phyloP scores from a whole-genome alignment of 2,888 invertebrate species.

The Petrolisthes cinctipes region DNA sequence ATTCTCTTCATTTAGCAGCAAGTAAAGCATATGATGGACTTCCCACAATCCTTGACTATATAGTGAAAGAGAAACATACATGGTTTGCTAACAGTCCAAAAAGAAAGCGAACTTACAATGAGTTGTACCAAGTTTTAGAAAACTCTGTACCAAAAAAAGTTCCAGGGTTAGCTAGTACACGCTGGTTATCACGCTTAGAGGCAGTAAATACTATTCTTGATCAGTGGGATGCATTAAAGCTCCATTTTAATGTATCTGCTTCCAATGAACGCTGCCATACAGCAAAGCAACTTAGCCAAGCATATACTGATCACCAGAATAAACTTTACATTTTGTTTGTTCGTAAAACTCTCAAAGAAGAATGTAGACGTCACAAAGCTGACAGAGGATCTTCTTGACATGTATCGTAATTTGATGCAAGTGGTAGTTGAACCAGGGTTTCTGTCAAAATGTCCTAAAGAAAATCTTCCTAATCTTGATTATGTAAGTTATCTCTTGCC shows the following conservation, averaged over 20 bases:
- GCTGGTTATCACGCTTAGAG: conserved; percentile 41
- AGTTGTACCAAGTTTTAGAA: conserved; percentile 17
- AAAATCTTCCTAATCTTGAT: conserved; percentile 28
- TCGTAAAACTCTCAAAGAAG: conserved; percentile 29
- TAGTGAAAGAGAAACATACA: conserved; percentile 37
- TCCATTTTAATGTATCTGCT: conserved; percentile 39
- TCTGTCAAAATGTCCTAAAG: conserved; percentile 20
- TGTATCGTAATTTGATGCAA: conserved; percentile 32
- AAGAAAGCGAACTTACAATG: conserved; percentile 17
- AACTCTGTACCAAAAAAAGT: conserved; percentile 28
- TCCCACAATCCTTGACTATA: conserved; percentile 23
- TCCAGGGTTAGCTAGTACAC: conserved; percentile 35
- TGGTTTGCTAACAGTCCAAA: conserved; percentile 36
- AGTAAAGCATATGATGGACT: conserved; percentile 29
- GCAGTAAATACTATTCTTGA: conserved; percentile 26
- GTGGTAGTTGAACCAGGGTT: conserved; percentile 31
- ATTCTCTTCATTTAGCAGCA: conserved; percentile 28
- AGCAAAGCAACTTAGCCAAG: conserved; percentile 8
- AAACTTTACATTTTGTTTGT: conserved; percentile 32
- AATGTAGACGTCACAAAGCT: conserved; percentile 34
- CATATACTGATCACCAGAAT: conserved; percentile 30
- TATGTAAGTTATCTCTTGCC: conserved; percentile 20
- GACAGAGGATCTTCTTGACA: conserved; percentile 34
- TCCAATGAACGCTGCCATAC: conserved; percentile 37
- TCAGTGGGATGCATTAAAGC: conserved; percentile 27